Conservation (phyloP, 2,888 invertebrate genomes). For the Lasius platythorax region DNA sequence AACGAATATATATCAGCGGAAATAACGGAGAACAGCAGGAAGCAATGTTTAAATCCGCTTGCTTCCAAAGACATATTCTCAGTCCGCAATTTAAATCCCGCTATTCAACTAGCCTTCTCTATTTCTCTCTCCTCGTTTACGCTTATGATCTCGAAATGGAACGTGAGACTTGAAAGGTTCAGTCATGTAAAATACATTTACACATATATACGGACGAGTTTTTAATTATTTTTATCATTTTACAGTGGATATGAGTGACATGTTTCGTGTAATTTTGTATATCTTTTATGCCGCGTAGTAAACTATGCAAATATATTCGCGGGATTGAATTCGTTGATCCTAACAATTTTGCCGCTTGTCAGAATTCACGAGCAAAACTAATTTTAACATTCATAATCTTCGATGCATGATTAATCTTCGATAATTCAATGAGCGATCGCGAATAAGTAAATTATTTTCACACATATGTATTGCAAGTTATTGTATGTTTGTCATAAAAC, state of each 20-base stretch:
- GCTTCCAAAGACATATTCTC: not conserved
- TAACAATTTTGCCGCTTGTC: not conserved
- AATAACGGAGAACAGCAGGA: not conserved
- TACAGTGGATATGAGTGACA: not conserved
- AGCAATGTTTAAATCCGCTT: not conserved
- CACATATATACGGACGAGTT: not conserved
- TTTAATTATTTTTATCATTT: slow-evolving; percentile 24
- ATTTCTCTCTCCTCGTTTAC: not conserved
- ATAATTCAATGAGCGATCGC: not conserved
- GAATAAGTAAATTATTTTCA: not conserved
- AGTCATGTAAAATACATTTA: not conserved
- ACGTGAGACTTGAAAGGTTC: not conserved
- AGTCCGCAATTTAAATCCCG: slow-evolving; percentile 27
- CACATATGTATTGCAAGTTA: too few species aligned
- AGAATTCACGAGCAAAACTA: not conserved
- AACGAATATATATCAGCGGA: not conserved
- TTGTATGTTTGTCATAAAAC: not conserved
- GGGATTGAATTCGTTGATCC: slow-evolving; percentile 10
- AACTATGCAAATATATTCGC: not conserved
- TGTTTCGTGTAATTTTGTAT: slow-evolving; percentile 34
- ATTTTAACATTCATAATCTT: not conserved
- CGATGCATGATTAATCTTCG: too few species aligned
- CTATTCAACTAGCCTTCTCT: not conserved
- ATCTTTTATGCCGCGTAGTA: not conserved
- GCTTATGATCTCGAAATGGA: not conserved